Evolutionary conservation across 2,113 vertebrate genomes (phyloP).

Genomic region (Notarius quadriscutis): DNA sequence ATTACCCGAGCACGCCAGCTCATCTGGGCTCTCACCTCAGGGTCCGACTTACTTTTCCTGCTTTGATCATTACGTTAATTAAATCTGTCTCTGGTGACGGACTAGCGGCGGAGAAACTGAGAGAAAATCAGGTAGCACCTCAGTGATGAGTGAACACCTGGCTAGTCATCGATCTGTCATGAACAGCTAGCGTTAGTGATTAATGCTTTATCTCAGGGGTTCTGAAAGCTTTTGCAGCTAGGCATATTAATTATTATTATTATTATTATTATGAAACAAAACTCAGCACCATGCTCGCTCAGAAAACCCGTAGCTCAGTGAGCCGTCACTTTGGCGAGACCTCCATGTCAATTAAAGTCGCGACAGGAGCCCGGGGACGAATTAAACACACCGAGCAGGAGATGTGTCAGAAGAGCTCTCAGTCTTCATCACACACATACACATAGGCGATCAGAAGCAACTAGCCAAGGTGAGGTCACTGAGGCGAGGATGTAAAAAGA

Average conservation of each 20-base stretch:
- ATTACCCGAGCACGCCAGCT: slow-evolving; percentile 69
- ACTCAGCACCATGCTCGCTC: slow-evolving; percentile 56
- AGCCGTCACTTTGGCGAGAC: slow-evolving; percentile 72
- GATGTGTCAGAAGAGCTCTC: slow-evolving; percentile 75
- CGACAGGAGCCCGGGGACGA: slow-evolving; percentile 67
- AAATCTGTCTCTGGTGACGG: slow-evolving; percentile 77
- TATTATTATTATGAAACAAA: background rate
- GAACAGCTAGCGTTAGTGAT: background rate
- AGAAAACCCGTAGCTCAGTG: slow-evolving; percentile 64
- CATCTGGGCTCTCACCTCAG: slow-evolving; percentile 72
- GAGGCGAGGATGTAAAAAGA: slow-evolving; percentile 30
- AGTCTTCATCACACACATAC: slow-evolving; percentile 69
- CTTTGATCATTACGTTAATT: slow-evolving; percentile 82
- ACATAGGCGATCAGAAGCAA: background rate
- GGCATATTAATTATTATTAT: background rate
- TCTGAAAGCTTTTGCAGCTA: background rate
- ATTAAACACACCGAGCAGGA: slow-evolving; percentile 71
- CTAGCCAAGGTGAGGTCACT: slow-evolving; percentile 44
- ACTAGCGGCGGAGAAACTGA: slow-evolving; percentile 59
- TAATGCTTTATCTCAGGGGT: background rate
- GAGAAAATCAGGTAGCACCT: slow-evolving; percentile 73
- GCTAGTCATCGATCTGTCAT: slow-evolving; percentile 67
- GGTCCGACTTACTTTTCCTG: slow-evolving; percentile 70
- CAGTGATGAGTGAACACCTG: slow-evolving; percentile 69
- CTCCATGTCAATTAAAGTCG: slow-evolving; percentile 71